Evolutionary conservation across 2,888 invertebrate genomes (phyloP).

Genomic region (Cyclophora albipunctata): DNA sequence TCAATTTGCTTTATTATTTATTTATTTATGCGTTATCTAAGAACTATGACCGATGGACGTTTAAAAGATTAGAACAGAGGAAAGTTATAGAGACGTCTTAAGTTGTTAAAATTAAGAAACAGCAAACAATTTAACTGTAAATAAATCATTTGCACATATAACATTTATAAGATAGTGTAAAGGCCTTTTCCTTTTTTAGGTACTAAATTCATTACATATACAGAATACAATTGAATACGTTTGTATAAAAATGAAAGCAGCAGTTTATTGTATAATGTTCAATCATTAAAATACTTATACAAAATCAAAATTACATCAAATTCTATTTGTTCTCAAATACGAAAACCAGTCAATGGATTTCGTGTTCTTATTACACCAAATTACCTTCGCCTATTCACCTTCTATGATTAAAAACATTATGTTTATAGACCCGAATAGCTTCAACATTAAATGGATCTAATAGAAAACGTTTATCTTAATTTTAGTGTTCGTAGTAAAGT

Average conservation of each 20-base stretch:
- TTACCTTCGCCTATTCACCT: constrained; percentile 39
- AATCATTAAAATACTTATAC: too few relatives aligned
- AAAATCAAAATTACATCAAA: too few relatives aligned
- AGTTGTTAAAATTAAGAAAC: neutral
- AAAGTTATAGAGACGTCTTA: constrained; percentile 29
- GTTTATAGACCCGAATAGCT: constrained; percentile 65
- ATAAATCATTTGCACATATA: too few relatives aligned
- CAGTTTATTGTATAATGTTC: too few relatives aligned
- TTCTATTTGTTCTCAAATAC: too few relatives aligned
- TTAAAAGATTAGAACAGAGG: constrained; percentile 25
- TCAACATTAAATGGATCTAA: constrained; percentile 65
- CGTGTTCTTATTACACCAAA: constrained; percentile 33
- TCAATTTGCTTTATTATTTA: constrained; percentile 74
- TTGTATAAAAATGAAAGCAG: too few relatives aligned
- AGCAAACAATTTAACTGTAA: too few relatives aligned
- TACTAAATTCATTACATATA: too few relatives aligned
- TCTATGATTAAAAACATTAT: constrained; percentile 65
- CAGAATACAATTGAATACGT: too few relatives aligned
- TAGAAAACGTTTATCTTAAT: constrained; percentile 69
- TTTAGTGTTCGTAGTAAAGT: constrained; percentile 60
- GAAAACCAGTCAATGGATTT: too few relatives aligned
- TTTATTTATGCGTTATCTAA: constrained; percentile 69
- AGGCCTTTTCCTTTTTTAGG: too few relatives aligned
- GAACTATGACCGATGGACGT: constrained; percentile 57
- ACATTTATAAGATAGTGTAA: too few relatives aligned